Conservation (phyloP, 2,797 vertebrate species). For the Tapirus indicus region DNA sequence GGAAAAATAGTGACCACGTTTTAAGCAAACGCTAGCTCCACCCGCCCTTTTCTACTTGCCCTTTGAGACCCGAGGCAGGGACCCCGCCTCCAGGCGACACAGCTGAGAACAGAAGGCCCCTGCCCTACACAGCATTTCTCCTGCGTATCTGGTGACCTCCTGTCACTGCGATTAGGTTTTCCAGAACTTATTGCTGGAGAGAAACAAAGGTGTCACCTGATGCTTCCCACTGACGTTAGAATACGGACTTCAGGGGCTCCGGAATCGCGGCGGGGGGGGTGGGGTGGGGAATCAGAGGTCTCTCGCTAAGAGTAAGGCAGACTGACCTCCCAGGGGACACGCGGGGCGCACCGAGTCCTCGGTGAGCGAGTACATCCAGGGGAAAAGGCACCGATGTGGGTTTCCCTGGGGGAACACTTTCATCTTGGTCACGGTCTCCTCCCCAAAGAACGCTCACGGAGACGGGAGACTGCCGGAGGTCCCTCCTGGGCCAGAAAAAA, state of each 20-base stretch:
- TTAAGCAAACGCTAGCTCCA: not conserved
- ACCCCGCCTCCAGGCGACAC: not conserved
- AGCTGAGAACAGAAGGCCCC: not conserved
- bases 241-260: not conserved
- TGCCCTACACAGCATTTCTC: not conserved
- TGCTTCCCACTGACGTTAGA: too few species aligned
- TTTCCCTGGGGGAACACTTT: not conserved
- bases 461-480: not conserved
- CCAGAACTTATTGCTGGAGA: fast-evolving
- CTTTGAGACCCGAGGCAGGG: not conserved
- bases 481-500: not conserved
- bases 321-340: not conserved
- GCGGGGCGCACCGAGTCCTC: fast-evolving
- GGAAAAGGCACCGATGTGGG: not conserved
- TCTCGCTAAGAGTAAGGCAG: not conserved
- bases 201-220: not conserved
- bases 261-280: not conserved
- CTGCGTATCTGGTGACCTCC: not conserved
- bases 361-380: too few species aligned
- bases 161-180: fast-evolving
- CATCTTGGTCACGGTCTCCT: not conserved
- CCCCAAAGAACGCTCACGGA: not conserved
- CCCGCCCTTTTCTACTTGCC: not conserved
- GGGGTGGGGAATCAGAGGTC: not conserved
- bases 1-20: not conserved